Evolutionary conservation across 2,797 vertebrate genomes (phyloP), one percentile per base, ranked within the genome.

Genomic region (Tinamus major): DNA sequence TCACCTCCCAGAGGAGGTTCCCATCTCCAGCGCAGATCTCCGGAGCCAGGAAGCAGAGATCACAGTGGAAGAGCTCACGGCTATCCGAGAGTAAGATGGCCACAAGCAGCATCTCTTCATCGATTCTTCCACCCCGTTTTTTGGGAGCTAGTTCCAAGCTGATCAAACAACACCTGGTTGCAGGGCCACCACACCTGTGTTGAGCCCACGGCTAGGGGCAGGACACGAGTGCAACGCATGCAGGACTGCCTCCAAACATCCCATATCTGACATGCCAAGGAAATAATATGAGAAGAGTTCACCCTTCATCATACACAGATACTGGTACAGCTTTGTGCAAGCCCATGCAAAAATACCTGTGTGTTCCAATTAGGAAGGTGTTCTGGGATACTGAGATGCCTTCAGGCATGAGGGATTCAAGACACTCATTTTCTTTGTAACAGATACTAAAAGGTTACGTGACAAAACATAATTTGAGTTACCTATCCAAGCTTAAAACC

Each of bases 111-210:
- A 5, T 13, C 4, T 26, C 7, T 13, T 27, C 13, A 8, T 64
- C 78, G 41, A 15, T 17, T 41, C 65, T 63, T 35, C 6, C 27
- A 41, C 49, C 37, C n/a, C 13, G 4, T 24, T 75, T 62, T 5
- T 39, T 14, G 31, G 27, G 27, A 69, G 17, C 3, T 33, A 59
- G 8, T 3, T 81, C 24, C 29, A 4, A 1, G 7, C 0, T 56
- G 58, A n/a, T 10, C 29, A 24, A 84, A 18, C 21, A 44, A 31
- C 72, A 16, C n/a, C 15, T 0, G 1, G 16, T 3, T 75, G 42
- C 68, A 2, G 1, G 27, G 37, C 41, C 31, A 37, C 39, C 31
- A n/a, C n/a, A 41, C n/a, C 1, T 0, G 6, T 2, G 2, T 14
- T 7, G 37, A 68, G 19, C 20, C 78, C n/a, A 79, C 49, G 55